phyloP scores from a whole-genome alignment of 2,888 invertebrate genomes.

The Melangyna quadrimaculata region DNA sequence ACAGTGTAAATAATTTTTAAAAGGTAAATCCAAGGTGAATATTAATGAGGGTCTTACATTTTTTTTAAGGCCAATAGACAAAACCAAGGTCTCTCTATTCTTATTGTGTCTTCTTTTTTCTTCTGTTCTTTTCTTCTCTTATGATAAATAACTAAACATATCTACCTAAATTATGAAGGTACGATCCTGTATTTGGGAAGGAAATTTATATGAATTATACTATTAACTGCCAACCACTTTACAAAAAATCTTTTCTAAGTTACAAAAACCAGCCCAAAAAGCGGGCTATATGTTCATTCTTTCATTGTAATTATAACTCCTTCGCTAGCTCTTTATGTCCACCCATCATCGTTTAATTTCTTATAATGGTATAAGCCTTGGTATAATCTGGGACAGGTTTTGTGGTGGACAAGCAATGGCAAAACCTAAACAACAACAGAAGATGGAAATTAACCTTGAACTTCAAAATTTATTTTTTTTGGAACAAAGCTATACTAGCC shows the following conservation, averaged over 20 bases:
- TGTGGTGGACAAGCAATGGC: conserved; percentile 30
- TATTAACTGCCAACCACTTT: not conserved
- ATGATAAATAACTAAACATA: not conserved
- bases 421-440: conserved; percentile 41
- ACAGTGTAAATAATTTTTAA: not conserved
- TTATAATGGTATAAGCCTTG: conserved; percentile 13
- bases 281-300: not conserved
- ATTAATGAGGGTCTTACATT: conserved; percentile 48
- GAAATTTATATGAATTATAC: conserved; percentile 45
- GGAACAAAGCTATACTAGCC: not conserved
- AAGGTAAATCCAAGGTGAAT: not conserved
- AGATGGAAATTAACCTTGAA: conserved; percentile 78
- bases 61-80: conserved; percentile 78
- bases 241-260: not conserved
- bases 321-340: not conserved
- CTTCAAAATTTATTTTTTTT: conserved; percentile 74
- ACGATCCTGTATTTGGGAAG: conserved; percentile 27
- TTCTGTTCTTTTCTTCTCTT: not conserved
- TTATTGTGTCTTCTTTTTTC: not conserved
- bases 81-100: conserved; percentile 75
- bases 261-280: conserved; percentile 30
- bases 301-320: conserved; percentile 28
- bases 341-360: not conserved
- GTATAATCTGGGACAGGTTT: conserved; percentile 61
- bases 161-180: too few relatives aligned